Evolutionary conservation across 2,797 vertebrate species (phyloP).

Genomic region (Cercopithecus neglectus): DNA sequence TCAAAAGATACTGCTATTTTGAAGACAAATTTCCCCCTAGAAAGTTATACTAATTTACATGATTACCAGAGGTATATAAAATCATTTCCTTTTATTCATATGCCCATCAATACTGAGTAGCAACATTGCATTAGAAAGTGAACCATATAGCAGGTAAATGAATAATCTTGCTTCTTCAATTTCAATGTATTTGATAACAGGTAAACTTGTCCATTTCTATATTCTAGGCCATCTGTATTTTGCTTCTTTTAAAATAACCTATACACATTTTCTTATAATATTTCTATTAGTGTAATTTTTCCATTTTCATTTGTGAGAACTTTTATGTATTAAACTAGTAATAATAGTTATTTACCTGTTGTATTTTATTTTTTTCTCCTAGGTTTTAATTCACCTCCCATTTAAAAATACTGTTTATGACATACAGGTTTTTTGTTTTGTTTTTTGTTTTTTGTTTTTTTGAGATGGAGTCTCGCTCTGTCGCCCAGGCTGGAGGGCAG

Average conservation of each 20-base stretch:
- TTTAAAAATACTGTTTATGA: background rate
- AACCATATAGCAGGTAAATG: background rate
- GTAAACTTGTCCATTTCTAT: background rate
- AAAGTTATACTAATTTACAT: background rate
- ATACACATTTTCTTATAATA: background rate
- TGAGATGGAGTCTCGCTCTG: background rate
- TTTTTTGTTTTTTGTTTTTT: background rate
- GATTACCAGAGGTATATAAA: background rate
- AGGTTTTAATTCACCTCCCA: background rate
- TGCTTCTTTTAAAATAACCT: background rate
- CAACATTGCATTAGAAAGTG: background rate
- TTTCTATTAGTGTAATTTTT: background rate
- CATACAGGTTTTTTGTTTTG: background rate
- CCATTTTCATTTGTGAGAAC: constrained; percentile 5
- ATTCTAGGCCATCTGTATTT: background rate
- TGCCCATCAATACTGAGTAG: background rate
- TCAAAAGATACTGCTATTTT: background rate
- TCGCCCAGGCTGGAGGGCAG: background rate
- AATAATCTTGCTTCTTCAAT: background rate
- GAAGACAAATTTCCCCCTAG: background rate
- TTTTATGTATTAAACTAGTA: background rate
- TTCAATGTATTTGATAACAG: constrained; percentile 28
- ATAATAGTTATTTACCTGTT: background rate
- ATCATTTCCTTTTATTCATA: background rate
- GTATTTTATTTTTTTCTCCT: background rate